Base-by-base conservation (phyloP, 2,113 vertebrate species). In the Shinisaurus crocodilurus region DNA sequence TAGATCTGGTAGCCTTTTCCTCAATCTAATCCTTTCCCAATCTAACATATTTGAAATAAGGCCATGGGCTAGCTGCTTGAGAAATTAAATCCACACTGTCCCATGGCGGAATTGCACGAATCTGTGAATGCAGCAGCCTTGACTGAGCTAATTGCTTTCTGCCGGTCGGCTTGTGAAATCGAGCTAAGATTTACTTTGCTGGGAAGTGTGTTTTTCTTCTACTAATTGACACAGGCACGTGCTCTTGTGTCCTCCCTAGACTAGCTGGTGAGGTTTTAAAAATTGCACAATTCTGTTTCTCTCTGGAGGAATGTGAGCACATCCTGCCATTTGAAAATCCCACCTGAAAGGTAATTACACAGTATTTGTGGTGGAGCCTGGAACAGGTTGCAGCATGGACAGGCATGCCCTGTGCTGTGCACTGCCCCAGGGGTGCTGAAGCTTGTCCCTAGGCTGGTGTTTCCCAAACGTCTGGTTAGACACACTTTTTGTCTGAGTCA, bases 111-210 rank as follows among this genome's bases (percentile, higher is more conserved):
- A 92, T 79, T 93, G 70, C 88, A 94, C 90, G 87, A 94, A 95
- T 89, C 86, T 94, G 95, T 91, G 94, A 95, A 96, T 95, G 91
- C 79, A 92, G 93, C 93, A 95, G 93, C 91, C 93, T 93, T 95
- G 89, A 93, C 86, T 91, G 45, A 93, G 90, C 90, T 96, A 95
- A 95, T 93, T 63, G 76, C 34, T 72, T 48, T 63, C 88, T 92
- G 84, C 90, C 93, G 89, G 84, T 88, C 92, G 86, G 90, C 95
- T 95, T 89, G 93, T 90, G 91, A 92, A 95, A 83, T n/a, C 0
- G 0, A 95, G 91, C 70, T 89, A 75, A 89, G 82, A 88, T 94
- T 95, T 95, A 89, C 93, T 90, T 88, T 90, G 93, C 74, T 91
- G 92, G 76, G 86, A 95, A 95, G 93, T 8, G 8, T n/a, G 84